phyloP scores from a whole-genome alignment of 1,140 invertebrate genomes.

The Drosophila lacteicornis region DNA sequence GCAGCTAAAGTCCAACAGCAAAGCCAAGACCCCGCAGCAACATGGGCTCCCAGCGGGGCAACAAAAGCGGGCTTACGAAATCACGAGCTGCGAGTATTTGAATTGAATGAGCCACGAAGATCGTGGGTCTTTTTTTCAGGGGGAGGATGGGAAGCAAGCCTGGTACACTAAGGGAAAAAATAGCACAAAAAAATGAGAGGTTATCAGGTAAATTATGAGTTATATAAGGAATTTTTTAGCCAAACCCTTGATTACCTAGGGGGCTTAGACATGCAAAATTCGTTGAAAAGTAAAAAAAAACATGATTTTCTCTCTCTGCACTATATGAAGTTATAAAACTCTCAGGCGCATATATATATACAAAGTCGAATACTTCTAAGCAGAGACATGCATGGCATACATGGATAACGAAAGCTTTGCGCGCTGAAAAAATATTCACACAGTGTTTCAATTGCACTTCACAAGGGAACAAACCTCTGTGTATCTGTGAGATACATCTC shows the following conservation, averaged over 20 bases:
- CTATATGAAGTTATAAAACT: slow-evolving; percentile 46
- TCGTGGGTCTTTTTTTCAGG: slow-evolving; percentile 28
- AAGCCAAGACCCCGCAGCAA: slow-evolving; percentile 19
- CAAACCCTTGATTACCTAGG: too few relatives aligned
- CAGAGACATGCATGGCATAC: slow-evolving; percentile 7
- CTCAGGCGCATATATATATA: slow-evolving; percentile 7
- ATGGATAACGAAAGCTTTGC: slow-evolving; percentile 15
- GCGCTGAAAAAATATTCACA: slow-evolving; percentile 46
- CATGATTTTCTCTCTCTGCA: slow-evolving; percentile 1
- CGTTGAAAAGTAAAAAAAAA: too few relatives aligned
- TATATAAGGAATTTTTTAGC: too few relatives aligned
- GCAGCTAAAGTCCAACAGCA: slow-evolving; percentile 47
- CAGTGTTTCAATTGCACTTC: slow-evolving; percentile 66
- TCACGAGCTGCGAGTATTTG: slow-evolving; percentile 73
- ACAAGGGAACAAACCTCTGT: slow-evolving; percentile 42
- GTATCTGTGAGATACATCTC: slow-evolving; percentile 31
- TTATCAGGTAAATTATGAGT: too few relatives aligned
- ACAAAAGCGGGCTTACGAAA: slow-evolving; percentile 80
- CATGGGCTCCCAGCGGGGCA: slow-evolving; percentile 45
- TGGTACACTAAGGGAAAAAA: slow-evolving; percentile 8
- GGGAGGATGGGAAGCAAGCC: slow-evolving; percentile 44
- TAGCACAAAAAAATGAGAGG: not conserved
- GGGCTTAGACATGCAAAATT: not conserved
- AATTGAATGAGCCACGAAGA: slow-evolving; percentile 76
- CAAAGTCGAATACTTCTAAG: slow-evolving; percentile 9